Conservation (phyloP, 2,888 invertebrate genomes). For the Cynaeus angustus region DNA sequence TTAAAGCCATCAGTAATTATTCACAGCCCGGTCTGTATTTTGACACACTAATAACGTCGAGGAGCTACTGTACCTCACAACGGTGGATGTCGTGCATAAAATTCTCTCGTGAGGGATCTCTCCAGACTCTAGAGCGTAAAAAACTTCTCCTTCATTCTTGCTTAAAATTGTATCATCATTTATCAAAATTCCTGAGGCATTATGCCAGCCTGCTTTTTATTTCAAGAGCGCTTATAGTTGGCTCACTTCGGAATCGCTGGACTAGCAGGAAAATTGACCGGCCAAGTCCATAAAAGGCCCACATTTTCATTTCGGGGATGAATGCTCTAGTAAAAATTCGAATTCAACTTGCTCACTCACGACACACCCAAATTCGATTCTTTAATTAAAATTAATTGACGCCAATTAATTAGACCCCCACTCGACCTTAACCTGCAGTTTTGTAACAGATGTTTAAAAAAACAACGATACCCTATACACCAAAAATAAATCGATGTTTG, state of each 20-base stretch:
- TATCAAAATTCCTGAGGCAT: slow-evolving; percentile 41
- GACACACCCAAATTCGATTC: not conserved
- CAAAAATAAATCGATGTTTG: too few relatives aligned
- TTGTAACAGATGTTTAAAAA: not conserved
- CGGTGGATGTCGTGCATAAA: slow-evolving; percentile 40
- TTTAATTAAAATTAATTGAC: slow-evolving; percentile 1
- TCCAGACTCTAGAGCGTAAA: slow-evolving; percentile 15
- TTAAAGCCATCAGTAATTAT: slow-evolving; percentile 36
- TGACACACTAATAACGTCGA: slow-evolving; percentile 37
- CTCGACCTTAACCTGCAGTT: slow-evolving; percentile 1
- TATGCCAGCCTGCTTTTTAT: slow-evolving; percentile 31
- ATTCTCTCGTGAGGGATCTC: slow-evolving; percentile 32
- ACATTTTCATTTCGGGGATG: too few relatives aligned
- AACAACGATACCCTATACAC: not conserved
- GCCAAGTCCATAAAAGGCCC: slow-evolving; percentile 6
- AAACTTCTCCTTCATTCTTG: slow-evolving; percentile 44
- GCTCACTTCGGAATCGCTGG: slow-evolving; percentile 20
- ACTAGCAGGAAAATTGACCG: slow-evolving; percentile 6
- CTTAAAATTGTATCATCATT: slow-evolving; percentile 46
- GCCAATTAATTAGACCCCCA: not conserved
- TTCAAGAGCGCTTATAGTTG: slow-evolving; percentile 34
- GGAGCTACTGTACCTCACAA: slow-evolving; percentile 22
- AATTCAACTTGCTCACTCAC: too few relatives aligned
- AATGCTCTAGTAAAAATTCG: too few relatives aligned
- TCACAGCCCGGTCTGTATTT: slow-evolving; percentile 29